These are phyloP conservation scores for Indicator indicator DNA, from an alignment of 2,113 vertebrate genomes.

Conservation along the genomic window DNA sequence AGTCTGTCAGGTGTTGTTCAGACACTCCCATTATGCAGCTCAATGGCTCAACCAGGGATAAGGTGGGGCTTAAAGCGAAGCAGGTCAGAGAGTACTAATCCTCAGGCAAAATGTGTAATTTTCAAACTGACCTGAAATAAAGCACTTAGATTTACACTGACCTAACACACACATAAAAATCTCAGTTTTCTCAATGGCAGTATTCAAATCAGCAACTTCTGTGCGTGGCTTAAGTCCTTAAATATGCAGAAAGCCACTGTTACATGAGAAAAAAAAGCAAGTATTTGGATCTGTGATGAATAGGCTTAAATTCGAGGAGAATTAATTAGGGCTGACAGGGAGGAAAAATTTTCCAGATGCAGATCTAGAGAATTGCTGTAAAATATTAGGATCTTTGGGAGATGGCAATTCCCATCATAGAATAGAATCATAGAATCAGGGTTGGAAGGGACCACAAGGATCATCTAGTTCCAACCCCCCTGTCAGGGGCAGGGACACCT, in stretches of 20 bases:
- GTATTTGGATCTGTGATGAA: not conserved
- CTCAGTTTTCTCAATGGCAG: not conserved
- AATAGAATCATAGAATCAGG: no score
- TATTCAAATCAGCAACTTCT: not conserved
- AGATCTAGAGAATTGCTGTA: not conserved
- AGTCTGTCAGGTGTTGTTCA: not conserved
- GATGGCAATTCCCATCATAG: not conserved
- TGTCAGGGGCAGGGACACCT: no score
- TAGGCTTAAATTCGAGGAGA: not conserved
- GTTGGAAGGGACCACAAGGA: no score
- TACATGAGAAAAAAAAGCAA: not conserved
- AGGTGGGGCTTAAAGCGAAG: not conserved
- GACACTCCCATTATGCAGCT: not conserved
- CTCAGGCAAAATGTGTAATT: not conserved
- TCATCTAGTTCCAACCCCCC: no score
- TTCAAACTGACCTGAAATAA: not conserved
- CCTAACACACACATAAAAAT: not conserved
- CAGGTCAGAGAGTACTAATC: constrained; percentile 4
- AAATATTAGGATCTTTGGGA: not conserved
- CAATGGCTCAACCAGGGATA: not conserved
- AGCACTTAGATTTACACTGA: not conserved
- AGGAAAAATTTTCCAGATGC: not conserved
- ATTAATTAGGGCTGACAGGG: not conserved
- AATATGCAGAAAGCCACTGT: not conserved
- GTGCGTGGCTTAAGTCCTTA: not conserved